Percentiles rank a stretch among this genome's conserved stretches.
Evolutionary conservation across 2,888 invertebrate species (phyloP).

Genomic region (Aphodius sticticus): DNA sequence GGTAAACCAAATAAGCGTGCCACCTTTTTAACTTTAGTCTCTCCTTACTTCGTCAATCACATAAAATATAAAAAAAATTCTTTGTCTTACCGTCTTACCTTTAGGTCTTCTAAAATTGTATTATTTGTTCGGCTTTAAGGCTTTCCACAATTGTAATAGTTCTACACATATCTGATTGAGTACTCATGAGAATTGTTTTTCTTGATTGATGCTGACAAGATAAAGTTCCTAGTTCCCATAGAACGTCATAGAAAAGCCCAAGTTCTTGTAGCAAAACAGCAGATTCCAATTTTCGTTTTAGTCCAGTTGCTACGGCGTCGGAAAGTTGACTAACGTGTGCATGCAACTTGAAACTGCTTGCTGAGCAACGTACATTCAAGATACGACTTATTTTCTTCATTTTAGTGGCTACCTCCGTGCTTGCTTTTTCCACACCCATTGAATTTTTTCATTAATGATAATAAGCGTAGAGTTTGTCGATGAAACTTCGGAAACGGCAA

Average conservation of each 20-base stretch:
- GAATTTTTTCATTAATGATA: slow-evolving; percentile 30
- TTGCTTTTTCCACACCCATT: slow-evolving; percentile 14
- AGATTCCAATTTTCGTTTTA: slow-evolving; percentile 15
- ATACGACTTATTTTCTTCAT: slow-evolving; percentile 25
- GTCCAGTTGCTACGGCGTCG: slow-evolving; percentile 18
- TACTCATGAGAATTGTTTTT: slow-evolving; percentile 23
- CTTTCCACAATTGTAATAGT: slow-evolving; percentile 27
- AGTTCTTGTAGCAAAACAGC: slow-evolving; percentile 22
- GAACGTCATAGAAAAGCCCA: slow-evolving; percentile 22
- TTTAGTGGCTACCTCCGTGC: slow-evolving; percentile 17
- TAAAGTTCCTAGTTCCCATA: slow-evolving; percentile 20
- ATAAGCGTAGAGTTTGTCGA: slow-evolving; percentile 25
- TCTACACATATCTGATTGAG: slow-evolving; percentile 22
- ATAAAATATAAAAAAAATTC: slow-evolving; percentile 24
- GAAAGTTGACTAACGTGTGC: neutral
- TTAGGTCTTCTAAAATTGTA: slow-evolving; percentile 28
- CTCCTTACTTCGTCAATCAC: slow-evolving; percentile 30
- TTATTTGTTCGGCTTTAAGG: slow-evolving; percentile 25
- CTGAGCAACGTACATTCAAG: slow-evolving; percentile 25
- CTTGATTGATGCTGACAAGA: slow-evolving; percentile 14
- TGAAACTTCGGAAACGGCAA: slow-evolving; percentile 8
- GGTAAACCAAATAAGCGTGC: too few relatives aligned
- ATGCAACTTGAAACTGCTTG: slow-evolving; percentile 25
- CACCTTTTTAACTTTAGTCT: too few relatives aligned
- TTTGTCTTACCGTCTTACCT: slow-evolving; percentile 25